Base-by-base conservation (phyloP, 1,140 invertebrate species). In the Caenorhabditis latens region DNA sequence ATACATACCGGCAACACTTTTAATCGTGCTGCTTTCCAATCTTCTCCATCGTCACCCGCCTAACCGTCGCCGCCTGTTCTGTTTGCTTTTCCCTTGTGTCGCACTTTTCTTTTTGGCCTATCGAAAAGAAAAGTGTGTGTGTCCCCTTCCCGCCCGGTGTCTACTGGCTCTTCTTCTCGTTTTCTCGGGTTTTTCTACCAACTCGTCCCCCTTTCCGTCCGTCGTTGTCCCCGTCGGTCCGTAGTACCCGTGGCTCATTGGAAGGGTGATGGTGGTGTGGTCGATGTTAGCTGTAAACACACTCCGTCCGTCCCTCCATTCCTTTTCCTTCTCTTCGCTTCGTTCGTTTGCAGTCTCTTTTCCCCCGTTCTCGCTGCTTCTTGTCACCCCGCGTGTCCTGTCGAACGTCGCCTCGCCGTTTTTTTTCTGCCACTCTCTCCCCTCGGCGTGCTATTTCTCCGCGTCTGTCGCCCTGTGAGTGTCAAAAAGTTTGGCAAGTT, bases 51-150 rank as follows among this genome's bases (percentile, higher is more conserved):
- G n/a, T 32, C 71, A 50, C 71, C 71, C 71, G 71, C 71, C 71
- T 79, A 40, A 79, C 71, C 43, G 71, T 79, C 71, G 71, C 71
- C 71, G 71, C 46, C 71, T 79, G 71, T 79, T 79, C 71, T 79
- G 46, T 79, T 79, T 79, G 46, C 19, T 32, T 53, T 53, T 21
- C 46, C 46, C 46, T 40, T 79, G 46, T 79, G 42, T 75, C 67
- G 63, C 63, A 9, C 55, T 19, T 50, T 79, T 79, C 13, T n/a
- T n/a, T 50, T 50, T 79, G 71, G 46, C 71, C 71, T 79, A 50
- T 79, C 46, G 46, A 50, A 79, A 79, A 48, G 46, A 21, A n/a
- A 50, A 24, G 71, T 79, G 46, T 53, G 46, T 71, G n/a, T 71
- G 32, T 32, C 2, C 32, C 32, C 32, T 2, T 32, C 2, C 32